A percentile compares a stretch with the other conserved stretches of the same genome.
phyloP scores from a whole-genome alignment of 2,113 vertebrate genomes.

The Microtus richardsoni region DNA sequence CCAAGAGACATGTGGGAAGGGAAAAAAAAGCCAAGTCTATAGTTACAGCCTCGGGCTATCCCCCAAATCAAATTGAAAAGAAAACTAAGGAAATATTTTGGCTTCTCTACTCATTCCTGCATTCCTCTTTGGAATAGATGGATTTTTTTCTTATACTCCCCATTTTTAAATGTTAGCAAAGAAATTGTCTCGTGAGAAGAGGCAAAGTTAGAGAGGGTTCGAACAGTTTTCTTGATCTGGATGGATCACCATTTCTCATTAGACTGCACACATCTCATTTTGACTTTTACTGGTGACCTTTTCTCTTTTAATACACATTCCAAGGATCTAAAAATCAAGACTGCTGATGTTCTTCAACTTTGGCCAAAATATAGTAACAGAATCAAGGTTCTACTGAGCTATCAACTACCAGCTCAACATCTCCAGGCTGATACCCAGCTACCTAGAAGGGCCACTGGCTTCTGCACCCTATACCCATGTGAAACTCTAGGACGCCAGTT shows the following conservation, averaged over 20 bases:
- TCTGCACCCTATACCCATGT: accelerated
- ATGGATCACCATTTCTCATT: background rate
- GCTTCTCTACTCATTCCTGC: background rate
- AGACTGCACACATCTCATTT: background rate
- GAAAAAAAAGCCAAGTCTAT: conserved; percentile 13
- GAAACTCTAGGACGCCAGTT: background rate
- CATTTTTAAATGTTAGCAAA: conserved; percentile 45
- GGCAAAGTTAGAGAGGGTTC: background rate
- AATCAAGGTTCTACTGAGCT: background rate
- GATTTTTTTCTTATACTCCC: background rate
- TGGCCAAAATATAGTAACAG: background rate
- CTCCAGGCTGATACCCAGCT: background rate
- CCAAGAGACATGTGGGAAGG: background rate
- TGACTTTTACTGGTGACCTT: conserved; percentile 38
- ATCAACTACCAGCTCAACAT: background rate
- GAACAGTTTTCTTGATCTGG: background rate
- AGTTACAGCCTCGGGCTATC: background rate
- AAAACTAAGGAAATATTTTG: conserved; percentile 42
- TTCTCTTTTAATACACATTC: background rate
- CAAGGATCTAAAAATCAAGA: background rate
- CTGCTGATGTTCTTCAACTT: conserved; percentile 1
- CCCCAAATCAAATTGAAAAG: conserved; percentile 54
- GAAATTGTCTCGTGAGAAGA: background rate
- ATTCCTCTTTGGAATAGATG: background rate
- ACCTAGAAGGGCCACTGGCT: accelerated